Evolutionary conservation across 2,888 invertebrate genomes (phyloP).

Genomic region (Catocala nupta): DNA sequence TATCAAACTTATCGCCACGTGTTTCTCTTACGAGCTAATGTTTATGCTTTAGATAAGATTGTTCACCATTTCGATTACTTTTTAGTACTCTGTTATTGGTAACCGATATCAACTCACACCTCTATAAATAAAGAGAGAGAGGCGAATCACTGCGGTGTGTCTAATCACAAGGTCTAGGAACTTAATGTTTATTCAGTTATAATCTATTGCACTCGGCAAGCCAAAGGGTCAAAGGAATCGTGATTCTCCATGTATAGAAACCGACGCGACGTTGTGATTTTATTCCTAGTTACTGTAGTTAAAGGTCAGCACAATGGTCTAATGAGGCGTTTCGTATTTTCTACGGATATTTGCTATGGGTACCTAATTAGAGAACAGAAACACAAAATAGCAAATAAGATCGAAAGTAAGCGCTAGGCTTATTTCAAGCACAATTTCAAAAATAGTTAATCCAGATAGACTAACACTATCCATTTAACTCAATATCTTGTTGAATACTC

Average conservation of each 20-base stretch:
- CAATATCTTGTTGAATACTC: no score
- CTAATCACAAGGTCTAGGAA: slow-evolving; percentile 62
- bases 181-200: slow-evolving; percentile 35
- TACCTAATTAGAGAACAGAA: no score
- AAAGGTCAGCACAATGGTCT: no score
- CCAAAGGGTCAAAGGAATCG: slow-evolving; percentile 31
- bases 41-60: slow-evolving; percentile 30
- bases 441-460: no score
- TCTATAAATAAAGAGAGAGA: slow-evolving; percentile 72
- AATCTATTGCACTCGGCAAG: slow-evolving; percentile 31
- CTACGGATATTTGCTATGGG: no score
- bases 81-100: slow-evolving; percentile 13
- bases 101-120: slow-evolving; percentile 10
- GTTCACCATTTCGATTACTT: slow-evolving; percentile 23
- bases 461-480: no score
- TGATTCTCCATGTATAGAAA: slow-evolving; percentile 42
- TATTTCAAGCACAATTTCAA: no score
- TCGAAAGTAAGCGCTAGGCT: no score
- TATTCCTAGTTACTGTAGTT: slow-evolving; percentile 5
- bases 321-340: no score
- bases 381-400: no score
- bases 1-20: slow-evolving; percentile 24
- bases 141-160: slow-evolving; percentile 61
- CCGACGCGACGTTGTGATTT: slow-evolving; percentile 5
- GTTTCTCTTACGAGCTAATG: slow-evolving; percentile 16